Base-by-base conservation (phyloP, 1,140 invertebrate species). In the Bombus breviceps region DNA sequence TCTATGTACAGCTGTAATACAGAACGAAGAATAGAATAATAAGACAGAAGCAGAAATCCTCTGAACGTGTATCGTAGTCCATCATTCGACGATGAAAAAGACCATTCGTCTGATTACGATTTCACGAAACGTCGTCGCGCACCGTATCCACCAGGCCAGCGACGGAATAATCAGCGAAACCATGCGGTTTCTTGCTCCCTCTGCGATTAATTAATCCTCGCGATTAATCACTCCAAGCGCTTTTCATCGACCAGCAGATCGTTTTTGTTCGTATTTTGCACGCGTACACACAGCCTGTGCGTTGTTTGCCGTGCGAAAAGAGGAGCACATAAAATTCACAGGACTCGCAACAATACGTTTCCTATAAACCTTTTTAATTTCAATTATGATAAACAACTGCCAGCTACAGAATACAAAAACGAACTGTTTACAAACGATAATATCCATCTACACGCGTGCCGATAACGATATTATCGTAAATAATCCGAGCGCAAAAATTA, bases 51-150 rank as follows among this genome's bases (percentile, higher is more conserved):
- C 32, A 89, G 43, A 86, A 76, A 85, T 81, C 73, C 81, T 69
- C 39, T 88, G 85, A 81, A 87, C 82, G 90, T 28, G 68, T 72
- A 89, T 81, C 64, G 68, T 79, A 87, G 91, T 86, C 88, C 77
- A 87, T 83, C 85, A 87, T 90, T 87, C 86, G 81, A 43, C 72
- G 77, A 57, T 93, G 91, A 92, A 93, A 93, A 93, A 91, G 92
- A 89, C 88, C 91, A 92, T 92, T 91, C 91, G 89, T 90, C 86
- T 93, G 91, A 93, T 92, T 92, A 89, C 88, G 88, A 92, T 90
- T 88, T 90, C 88, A 83, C 85, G 83, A 92, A 92, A 90, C 86
- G 82, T 85, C 88, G 66, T 47, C 78, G 78, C 13, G 32, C 69
- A 69, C 53, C 34, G 82, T 34, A 64, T 64, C 73, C 66, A 64